A percentile compares a stretch with the other conserved stretches of the same genome.
Conservation (phyloP, 2,888 invertebrate genomes). For the Capitulum mitella region DNA sequence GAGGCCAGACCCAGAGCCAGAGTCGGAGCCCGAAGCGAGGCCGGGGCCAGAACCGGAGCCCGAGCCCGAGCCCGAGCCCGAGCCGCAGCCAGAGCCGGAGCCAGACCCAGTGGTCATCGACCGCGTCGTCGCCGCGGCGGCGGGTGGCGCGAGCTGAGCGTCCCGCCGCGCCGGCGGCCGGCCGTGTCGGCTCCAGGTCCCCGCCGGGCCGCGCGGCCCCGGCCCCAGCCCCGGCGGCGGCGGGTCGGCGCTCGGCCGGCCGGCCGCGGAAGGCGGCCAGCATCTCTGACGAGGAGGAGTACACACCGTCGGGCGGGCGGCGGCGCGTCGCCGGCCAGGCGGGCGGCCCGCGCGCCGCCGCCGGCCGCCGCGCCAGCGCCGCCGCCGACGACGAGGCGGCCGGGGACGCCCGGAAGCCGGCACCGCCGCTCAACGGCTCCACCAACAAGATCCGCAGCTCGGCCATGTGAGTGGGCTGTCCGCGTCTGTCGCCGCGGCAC, state of each 20-base stretch:
- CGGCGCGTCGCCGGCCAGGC: not conserved
- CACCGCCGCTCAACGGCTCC: not conserved
- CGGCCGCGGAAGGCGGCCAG: not conserved
- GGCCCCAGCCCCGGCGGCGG: not conserved
- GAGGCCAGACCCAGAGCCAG: no score
- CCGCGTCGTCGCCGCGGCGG: not conserved
- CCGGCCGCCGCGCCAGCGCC: not conserved
- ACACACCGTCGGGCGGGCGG: slow-evolving; percentile 9
- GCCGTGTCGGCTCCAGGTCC: not conserved
- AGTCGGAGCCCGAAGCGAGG: not conserved
- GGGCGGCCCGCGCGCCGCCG: not conserved
- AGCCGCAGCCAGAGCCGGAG: not conserved
- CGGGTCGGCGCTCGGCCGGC: not conserved
- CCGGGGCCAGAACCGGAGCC: not conserved
- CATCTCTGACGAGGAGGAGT: not conserved
- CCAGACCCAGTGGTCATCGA: no score
- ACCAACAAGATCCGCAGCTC: not conserved
- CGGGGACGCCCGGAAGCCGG: not conserved
- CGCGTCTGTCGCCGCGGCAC: no score
- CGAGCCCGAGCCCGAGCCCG: not conserved
- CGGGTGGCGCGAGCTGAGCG: no score
- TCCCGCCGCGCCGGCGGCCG: not conserved
- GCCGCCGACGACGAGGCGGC: not conserved
- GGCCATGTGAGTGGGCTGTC: not conserved
- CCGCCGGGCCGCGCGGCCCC: not conserved